These are phyloP conservation scores for Osmerus mordax DNA, from an alignment of 2,113 vertebrate species.

Conservation along the genomic window DNA sequence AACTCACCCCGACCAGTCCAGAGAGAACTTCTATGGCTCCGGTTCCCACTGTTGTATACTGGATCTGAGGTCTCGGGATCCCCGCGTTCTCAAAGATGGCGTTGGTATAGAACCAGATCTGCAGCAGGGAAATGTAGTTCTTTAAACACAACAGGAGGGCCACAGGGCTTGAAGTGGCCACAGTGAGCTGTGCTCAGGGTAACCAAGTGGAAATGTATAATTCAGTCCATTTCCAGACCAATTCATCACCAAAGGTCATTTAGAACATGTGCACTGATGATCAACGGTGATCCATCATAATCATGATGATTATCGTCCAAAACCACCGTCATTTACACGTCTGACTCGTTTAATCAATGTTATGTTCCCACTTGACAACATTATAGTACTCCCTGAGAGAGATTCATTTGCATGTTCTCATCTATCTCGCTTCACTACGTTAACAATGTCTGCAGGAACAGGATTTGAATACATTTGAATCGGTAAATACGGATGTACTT, in stretches of 20 bases:
- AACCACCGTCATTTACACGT: conserved; percentile 51
- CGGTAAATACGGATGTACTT: conserved; percentile 42
- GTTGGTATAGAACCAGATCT: conserved; percentile 96
- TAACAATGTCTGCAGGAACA: conserved; percentile 46
- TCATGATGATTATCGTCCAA: conserved; percentile 42
- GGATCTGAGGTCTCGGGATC: conserved; percentile 73
- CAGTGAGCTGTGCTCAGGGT: too few relatives aligned
- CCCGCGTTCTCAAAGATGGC: conserved; percentile 80
- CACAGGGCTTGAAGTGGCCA: neutral
- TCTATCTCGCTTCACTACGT: conserved; percentile 67
- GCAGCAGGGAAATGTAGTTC: conserved; percentile 7
- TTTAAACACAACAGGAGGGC: neutral
- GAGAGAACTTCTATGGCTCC: conserved; percentile 82
- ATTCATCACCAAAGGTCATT: too few relatives aligned
- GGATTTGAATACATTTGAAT: conserved; percentile 55
- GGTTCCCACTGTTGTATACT: conserved; percentile 84
- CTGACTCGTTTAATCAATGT: conserved; percentile 55
- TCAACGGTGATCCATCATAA: conserved; percentile 44
- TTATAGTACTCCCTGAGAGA: conserved; percentile 58
- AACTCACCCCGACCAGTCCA: conserved; percentile 81
- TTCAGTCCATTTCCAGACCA: too few relatives aligned
- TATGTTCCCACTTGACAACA: conserved; percentile 53
- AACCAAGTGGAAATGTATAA: too few relatives aligned
- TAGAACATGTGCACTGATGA: too few relatives aligned
- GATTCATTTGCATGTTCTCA: conserved; percentile 62